Evolutionary conservation across 2,113 vertebrate genomes (phyloP).

Genomic region (Hippocampus barbouri): DNA sequence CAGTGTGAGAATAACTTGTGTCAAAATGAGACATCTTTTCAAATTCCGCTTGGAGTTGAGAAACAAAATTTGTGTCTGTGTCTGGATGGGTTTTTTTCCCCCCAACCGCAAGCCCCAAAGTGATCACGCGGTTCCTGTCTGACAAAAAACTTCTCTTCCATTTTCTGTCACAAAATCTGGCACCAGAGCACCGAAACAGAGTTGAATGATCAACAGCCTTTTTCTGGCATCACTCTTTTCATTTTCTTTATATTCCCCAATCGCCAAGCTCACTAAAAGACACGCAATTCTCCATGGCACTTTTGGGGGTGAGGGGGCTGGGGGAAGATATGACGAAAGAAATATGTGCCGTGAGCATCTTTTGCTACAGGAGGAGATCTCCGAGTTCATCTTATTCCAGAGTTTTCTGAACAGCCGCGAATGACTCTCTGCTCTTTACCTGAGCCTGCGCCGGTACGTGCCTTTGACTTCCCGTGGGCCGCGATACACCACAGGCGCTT

Average conservation of each 20-base stretch:
- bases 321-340: slow-evolving; percentile 42
- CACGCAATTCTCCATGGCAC: slow-evolving; percentile 51
- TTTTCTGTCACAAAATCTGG: slow-evolving; percentile 57
- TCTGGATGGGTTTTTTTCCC: slow-evolving; percentile 58
- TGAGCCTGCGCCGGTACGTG: slow-evolving; percentile 44
- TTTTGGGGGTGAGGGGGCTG: slow-evolving; percentile 32
- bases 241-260: slow-evolving; percentile 46
- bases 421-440: slow-evolving; percentile 50
- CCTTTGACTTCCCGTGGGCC: slow-evolving; percentile 52
- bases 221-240: slow-evolving; percentile 47
- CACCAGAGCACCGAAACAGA: slow-evolving; percentile 40
- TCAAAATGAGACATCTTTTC: slow-evolving; percentile 29
- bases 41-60: no score
- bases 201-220: slow-evolving; percentile 60
- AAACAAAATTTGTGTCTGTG: no score
- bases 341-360: slow-evolving; percentile 42
- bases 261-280: slow-evolving; percentile 56
- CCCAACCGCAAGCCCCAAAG: no score
- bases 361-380: slow-evolving; percentile 55
- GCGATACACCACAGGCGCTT: slow-evolving; percentile 31
- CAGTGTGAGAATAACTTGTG: slow-evolving; percentile 49
- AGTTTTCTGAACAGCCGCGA: slow-evolving; percentile 47
- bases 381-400: slow-evolving; percentile 66
- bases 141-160: slow-evolving; percentile 57
- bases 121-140: no score